Evolutionary conservation across 1,140 invertebrate species (phyloP).

Genomic region (Zaprionus africanus): DNA sequence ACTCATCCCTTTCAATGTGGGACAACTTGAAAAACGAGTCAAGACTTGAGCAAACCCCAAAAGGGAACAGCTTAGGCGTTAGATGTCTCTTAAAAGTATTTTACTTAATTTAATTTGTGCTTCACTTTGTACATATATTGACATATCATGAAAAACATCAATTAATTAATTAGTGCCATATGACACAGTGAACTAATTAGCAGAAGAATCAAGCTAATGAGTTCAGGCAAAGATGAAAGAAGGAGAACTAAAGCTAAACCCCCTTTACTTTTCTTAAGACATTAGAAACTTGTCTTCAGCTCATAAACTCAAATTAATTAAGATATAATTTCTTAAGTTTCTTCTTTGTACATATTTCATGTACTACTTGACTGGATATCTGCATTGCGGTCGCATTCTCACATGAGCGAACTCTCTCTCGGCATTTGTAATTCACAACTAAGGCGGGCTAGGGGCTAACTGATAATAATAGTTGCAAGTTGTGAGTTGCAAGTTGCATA

Average conservation of each 20-base stretch:
- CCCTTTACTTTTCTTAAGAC: too few relatives aligned
- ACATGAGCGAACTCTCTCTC: not conserved
- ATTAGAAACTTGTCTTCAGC: too few relatives aligned
- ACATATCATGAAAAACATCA: not conserved
- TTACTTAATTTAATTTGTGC: too few relatives aligned
- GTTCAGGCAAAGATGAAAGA: too few relatives aligned
- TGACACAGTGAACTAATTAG: too few relatives aligned
- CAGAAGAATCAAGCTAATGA: too few relatives aligned
- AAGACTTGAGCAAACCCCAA: not conserved
- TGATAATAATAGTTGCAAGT: constrained; percentile 39
- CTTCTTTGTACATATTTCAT: too few relatives aligned
- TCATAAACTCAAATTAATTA: too few relatives aligned
- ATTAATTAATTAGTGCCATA: not conserved
- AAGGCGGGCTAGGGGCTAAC: constrained; percentile 8
- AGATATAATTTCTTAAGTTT: not conserved
- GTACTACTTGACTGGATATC: too few relatives aligned
- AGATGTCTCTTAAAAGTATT: too few relatives aligned
- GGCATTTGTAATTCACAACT: constrained; percentile 2
- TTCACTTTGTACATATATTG: not conserved
- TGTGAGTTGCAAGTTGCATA: constrained; percentile 18
- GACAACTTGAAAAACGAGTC: constrained; percentile 7
- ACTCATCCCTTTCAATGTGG: not conserved
- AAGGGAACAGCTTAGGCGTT: not conserved
- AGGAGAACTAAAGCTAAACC: too few relatives aligned
- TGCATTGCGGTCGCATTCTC: not conserved